Evolutionary conservation across 1,140 invertebrate species (phyloP).

Genomic region (Bombus waltoni): DNA sequence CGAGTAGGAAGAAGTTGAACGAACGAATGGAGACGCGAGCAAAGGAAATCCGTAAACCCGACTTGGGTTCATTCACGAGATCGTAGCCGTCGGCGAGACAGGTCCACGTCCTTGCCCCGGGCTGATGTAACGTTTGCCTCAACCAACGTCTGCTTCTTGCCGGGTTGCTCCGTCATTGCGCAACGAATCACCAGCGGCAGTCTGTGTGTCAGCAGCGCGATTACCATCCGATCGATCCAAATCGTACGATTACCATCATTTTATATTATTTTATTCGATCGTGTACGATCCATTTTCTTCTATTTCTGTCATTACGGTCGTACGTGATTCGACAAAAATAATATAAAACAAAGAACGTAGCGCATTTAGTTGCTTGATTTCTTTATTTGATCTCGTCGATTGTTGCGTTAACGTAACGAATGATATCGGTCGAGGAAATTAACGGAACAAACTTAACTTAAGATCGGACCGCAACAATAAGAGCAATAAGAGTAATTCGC

Average conservation of each 20-base stretch:
- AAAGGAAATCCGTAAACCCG: conserved; percentile 61
- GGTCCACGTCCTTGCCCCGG: conserved; percentile 77
- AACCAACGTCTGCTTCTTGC: conserved; percentile 37
- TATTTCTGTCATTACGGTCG: too few species aligned
- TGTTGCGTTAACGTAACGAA: not conserved
- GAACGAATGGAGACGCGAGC: not conserved
- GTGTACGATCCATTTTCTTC: too few species aligned
- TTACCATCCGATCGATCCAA: not conserved
- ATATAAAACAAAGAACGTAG: too few species aligned
- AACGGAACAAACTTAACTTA: not conserved
- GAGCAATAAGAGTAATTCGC: not conserved
- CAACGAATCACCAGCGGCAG: conserved; percentile 12
- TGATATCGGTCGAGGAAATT: not conserved
- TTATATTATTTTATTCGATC: too few species aligned
- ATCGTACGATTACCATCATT: not conserved
- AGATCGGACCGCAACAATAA: too few species aligned
- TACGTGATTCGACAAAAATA: too few species aligned
- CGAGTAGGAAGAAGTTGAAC: conserved; percentile 31
- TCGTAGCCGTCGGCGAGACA: conserved; percentile 73
- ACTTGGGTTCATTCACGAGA: conserved; percentile 74
- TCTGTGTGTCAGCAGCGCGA: not conserved
- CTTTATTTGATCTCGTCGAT: too few species aligned
- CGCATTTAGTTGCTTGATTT: too few species aligned
- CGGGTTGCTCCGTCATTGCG: conserved; percentile 41
- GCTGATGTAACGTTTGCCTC: conserved; percentile 57